Conservation (phyloP, 2,888 invertebrate genomes). For the Lasioglossum vierecki region DNA sequence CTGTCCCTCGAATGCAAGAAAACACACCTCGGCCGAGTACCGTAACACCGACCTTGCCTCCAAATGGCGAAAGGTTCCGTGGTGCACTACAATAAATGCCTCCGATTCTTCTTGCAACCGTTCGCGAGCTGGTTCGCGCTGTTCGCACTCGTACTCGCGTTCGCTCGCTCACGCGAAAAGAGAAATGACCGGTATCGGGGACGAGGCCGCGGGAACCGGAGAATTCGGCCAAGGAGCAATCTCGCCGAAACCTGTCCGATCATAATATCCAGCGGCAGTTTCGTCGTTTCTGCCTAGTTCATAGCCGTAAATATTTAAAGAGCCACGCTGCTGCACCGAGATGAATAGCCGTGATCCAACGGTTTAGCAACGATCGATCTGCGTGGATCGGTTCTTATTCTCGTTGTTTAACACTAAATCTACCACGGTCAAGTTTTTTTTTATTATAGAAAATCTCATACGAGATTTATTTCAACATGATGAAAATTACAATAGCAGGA, state of each 20-base stretch:
- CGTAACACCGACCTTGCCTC: conserved; percentile 80
- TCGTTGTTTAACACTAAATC: not conserved
- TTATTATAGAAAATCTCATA: too few species aligned
- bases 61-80: conserved; percentile 69
- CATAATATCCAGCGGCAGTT: not conserved
- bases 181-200: conserved; percentile 58
- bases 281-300: not conserved
- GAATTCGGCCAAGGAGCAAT: conserved; percentile 59
- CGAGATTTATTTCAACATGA: too few species aligned
- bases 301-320: not conserved
- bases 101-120: conserved; percentile 45
- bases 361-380: not conserved
- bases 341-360: not conserved
- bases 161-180: conserved; percentile 25
- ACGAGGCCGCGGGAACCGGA: conserved; percentile 43
- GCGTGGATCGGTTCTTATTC: not conserved
- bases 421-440: not conserved
- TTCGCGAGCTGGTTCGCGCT: not conserved
- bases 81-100: conserved; percentile 67
- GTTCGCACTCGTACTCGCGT: not conserved
- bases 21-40: conserved; percentile 73
- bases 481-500: too few species aligned
- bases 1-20: conserved; percentile 54
- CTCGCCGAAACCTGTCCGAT: conserved; percentile 25
- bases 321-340: not conserved